A percentile compares a stretch with the other conserved stretches of the same genome.
phyloP scores from a whole-genome alignment of 1,140 invertebrate species.

The Drosophila rufa region DNA sequence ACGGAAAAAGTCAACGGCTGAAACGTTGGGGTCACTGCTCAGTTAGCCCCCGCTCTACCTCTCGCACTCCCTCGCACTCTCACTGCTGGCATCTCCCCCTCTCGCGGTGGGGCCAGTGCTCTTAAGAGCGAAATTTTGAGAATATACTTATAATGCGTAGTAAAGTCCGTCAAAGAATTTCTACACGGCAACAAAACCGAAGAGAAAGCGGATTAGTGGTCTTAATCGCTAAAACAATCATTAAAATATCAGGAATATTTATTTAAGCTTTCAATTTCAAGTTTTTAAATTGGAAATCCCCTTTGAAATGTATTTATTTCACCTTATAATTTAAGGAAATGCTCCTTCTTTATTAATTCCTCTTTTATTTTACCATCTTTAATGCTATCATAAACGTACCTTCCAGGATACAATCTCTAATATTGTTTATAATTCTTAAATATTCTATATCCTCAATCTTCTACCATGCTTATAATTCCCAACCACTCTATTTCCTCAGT shows the following conservation, averaged over 20 bases:
- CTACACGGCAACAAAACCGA: conserved; percentile 1
- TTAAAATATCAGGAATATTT: not conserved
- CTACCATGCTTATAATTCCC: not conserved
- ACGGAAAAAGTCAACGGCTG: conserved; percentile 51
- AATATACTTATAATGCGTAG: conserved; percentile 45
- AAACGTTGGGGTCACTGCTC: conserved; percentile 70
- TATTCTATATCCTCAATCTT: not conserved
- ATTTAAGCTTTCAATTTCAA: not conserved
- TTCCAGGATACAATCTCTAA: not conserved
- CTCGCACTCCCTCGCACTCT: conserved; percentile 17
- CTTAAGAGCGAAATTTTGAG: conserved; percentile 28
- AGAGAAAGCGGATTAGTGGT: not conserved
- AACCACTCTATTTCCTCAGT: not conserved
- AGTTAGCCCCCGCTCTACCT: conserved; percentile 32
- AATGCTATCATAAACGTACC: not conserved
- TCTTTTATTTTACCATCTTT: not conserved
- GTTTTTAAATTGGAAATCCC: not conserved
- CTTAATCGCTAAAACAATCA: not conserved
- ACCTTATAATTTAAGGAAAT: not conserved
- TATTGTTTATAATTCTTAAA: not conserved
- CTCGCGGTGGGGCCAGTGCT: conserved; percentile 5
- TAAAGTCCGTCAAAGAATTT: conserved; percentile 20
- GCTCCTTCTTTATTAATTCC: too few relatives aligned
- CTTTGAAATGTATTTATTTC: too few relatives aligned
- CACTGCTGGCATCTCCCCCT: conserved; percentile 20